These are phyloP conservation scores for Molorchus minor DNA, from an alignment of 2,888 invertebrate genomes.

Conservation along the genomic window DNA sequence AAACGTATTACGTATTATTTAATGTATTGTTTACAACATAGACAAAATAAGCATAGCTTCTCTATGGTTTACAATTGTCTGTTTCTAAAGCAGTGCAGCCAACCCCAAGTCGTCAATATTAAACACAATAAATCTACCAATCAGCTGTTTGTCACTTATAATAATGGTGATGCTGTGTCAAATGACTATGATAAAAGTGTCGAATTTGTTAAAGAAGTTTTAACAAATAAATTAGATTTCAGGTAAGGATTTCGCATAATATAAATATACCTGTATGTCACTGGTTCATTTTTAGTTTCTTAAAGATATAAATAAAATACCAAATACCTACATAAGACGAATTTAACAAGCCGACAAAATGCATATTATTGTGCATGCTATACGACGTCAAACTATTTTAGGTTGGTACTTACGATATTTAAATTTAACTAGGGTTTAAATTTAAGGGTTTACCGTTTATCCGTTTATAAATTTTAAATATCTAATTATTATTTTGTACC, in stretches of 20 bases:
- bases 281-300: constrained; percentile 15
- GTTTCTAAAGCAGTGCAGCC: not conserved
- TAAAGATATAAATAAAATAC: not conserved
- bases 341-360: constrained; percentile 3
- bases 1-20: too few species aligned
- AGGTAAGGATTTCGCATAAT: constrained; percentile 1
- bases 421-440: not conserved
- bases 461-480: too few species aligned
- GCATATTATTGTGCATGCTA: too few species aligned
- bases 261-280: not conserved
- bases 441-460: too few species aligned
- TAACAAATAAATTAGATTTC: not conserved
- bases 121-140: too few species aligned
- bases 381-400: constrained; percentile 28
- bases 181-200: not conserved
- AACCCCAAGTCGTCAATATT: not conserved
- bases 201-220: not conserved
- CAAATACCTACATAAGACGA: constrained; percentile 1
- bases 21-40: too few species aligned
- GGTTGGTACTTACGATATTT: constrained; percentile 27
- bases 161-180: too few species aligned
- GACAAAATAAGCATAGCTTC: too few species aligned
- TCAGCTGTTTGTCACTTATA: not conserved
- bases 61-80: not conserved
- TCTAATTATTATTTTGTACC: too few species aligned